Evolutionary conservation across 2,888 invertebrate species (phyloP).

Genomic region (Arge pagana): DNA sequence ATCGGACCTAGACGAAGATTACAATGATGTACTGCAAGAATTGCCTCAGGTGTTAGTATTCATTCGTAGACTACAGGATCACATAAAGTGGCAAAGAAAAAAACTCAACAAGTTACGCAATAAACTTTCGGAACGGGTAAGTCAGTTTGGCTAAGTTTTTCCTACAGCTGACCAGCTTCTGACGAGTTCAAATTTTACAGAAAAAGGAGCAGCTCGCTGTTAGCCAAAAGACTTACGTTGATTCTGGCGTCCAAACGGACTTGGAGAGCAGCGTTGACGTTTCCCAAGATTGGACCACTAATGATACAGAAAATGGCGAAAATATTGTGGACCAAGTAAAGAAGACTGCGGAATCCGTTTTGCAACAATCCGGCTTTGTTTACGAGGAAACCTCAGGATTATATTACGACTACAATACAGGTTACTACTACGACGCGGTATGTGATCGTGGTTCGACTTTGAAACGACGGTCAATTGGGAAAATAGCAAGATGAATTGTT

Average conservation of each 20-base stretch:
- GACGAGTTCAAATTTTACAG: constrained; percentile 21
- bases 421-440: constrained; percentile 90
- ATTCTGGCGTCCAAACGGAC: constrained; percentile 46
- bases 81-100: constrained; percentile 63
- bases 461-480: neutral
- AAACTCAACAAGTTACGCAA: constrained; percentile 65
- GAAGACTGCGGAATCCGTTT: constrained; percentile 74
- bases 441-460: constrained; percentile 51
- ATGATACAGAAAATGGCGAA: constrained; percentile 34
- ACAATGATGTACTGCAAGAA: constrained; percentile 58
- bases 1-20: constrained; percentile 32
- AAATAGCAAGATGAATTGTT: neutral
- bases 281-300: constrained; percentile 38
- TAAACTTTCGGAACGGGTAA: constrained; percentile 63
- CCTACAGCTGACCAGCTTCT: constrained; percentile 28
- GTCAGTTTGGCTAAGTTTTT: constrained; percentile 31
- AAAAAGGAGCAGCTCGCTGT: constrained; percentile 39
- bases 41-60: constrained; percentile 66
- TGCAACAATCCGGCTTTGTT: constrained; percentile 78
- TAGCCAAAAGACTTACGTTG: constrained; percentile 40
- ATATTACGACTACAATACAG: constrained; percentile 86
- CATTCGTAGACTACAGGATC: constrained; percentile 64
- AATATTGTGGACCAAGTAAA: constrained; percentile 77
- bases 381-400: constrained; percentile 85
- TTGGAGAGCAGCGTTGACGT: constrained; percentile 34